phyloP scores from a whole-genome alignment of 2,888 invertebrate genomes.

The Drosophila cognata region DNA sequence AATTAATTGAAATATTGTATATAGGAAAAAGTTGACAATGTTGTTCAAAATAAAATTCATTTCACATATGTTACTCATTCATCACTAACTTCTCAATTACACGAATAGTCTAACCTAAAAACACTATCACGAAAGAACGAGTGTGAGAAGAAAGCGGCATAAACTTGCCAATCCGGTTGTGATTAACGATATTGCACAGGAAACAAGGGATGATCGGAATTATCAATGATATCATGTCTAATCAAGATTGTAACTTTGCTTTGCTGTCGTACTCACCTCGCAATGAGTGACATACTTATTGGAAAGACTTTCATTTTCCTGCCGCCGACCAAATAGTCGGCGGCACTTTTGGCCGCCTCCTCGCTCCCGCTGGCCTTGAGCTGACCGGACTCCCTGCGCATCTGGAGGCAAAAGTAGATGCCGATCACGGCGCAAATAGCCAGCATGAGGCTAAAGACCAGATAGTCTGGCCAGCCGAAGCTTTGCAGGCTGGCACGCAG shows the following conservation, averaged over 20 bases:
- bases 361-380: slow-evolving; percentile 73
- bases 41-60: background rate
- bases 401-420: slow-evolving; percentile 92
- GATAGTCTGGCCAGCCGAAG: slow-evolving; percentile 91
- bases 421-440: slow-evolving; percentile 91
- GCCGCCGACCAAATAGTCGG: slow-evolving; percentile 88
- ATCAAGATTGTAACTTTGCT: background rate
- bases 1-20: background rate
- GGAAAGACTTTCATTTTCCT: slow-evolving; percentile 89
- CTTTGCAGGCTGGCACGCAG: slow-evolving; percentile 86
- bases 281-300: slow-evolving; percentile 89
- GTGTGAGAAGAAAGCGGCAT: too few relatives aligned
- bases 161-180: background rate
- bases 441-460: slow-evolving; percentile 91
- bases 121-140: background rate
- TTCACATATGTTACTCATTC: background rate
- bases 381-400: slow-evolving; percentile 85
- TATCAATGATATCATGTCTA: background rate
- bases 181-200: background rate
- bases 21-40: background rate
- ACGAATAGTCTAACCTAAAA: background rate
- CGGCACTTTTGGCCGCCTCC: slow-evolving; percentile 85
- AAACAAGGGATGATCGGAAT: background rate
- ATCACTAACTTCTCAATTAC: background rate
- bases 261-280: slow-evolving; percentile 86